Conservation (phyloP, 2,113 vertebrate species). For the Psittacara wagleri region DNA sequence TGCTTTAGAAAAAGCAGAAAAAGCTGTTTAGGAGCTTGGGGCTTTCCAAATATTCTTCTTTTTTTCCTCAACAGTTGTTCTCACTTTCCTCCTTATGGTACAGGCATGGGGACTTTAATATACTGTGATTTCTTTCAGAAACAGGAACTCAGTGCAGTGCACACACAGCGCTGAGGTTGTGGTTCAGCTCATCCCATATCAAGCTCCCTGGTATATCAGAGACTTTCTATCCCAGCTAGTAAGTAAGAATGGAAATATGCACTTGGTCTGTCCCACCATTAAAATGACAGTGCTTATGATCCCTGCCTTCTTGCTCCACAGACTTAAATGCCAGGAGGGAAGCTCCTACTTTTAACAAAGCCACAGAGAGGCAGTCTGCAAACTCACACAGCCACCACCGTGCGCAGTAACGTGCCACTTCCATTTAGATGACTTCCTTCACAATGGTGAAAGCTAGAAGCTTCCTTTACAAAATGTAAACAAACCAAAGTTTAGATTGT, state of each 20-base stretch:
- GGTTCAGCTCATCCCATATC: neutral
- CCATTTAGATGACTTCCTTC: neutral
- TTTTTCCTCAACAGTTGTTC: neutral
- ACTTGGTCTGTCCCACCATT: neutral
- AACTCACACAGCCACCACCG: neutral
- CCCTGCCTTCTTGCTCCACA: neutral
- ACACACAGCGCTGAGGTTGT: neutral
- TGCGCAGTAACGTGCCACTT: neutral
- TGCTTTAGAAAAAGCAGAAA: neutral
- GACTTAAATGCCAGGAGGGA: neutral
- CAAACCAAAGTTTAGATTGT: neutral
- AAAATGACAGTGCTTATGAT: neutral
- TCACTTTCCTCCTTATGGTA: neutral
- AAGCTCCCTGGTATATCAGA: neutral
- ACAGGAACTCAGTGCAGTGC: neutral
- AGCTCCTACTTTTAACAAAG: neutral
- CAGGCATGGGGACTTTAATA: neutral
- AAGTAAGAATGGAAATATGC: neutral
- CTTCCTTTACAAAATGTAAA: slow-evolving; percentile 10
- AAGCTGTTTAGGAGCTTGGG: neutral
- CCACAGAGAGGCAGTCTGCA: neutral
- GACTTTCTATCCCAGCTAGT: neutral
- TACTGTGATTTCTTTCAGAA: neutral
- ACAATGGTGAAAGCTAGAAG: neutral
- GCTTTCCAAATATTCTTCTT: neutral